Conservation (phyloP, 2,113 vertebrate genomes). For the Phrynocephalus versicolor region DNA sequence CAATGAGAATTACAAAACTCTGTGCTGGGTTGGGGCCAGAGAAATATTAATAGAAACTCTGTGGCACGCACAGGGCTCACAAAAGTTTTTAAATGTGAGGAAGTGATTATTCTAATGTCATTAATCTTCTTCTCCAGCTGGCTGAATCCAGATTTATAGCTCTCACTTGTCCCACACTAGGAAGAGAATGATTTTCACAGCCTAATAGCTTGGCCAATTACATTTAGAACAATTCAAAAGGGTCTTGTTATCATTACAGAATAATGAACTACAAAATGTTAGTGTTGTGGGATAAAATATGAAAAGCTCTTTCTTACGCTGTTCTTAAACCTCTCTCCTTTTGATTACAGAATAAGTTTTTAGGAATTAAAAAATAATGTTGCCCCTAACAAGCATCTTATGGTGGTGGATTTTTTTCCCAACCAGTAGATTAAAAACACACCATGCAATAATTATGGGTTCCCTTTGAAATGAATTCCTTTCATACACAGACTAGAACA, state of each 20-base stretch:
- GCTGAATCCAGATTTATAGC: not conserved
- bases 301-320: not conserved
- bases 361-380: not conserved
- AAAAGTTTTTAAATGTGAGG: not conserved
- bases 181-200: conserved; percentile 21
- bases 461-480: not conserved
- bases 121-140: not conserved
- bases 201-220: conserved; percentile 33
- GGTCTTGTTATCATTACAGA: not conserved
- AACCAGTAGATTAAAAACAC: not conserved
- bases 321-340: not conserved
- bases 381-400: conserved; percentile 1
- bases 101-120: not conserved
- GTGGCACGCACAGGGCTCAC: not conserved
- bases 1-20: not conserved
- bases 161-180: not conserved
- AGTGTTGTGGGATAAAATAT: not conserved
- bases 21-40: not conserved
- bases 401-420: not conserved
- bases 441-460: conserved; percentile 11
- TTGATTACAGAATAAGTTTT: conserved; percentile 6
- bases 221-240: conserved; percentile 25
- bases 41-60: not conserved
- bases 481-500: not conserved
- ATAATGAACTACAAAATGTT: conserved; percentile 11